These are phyloP conservation scores for Trogon surrucura DNA, from an alignment of 2,113 vertebrate species.

Conservation along the genomic window DNA sequence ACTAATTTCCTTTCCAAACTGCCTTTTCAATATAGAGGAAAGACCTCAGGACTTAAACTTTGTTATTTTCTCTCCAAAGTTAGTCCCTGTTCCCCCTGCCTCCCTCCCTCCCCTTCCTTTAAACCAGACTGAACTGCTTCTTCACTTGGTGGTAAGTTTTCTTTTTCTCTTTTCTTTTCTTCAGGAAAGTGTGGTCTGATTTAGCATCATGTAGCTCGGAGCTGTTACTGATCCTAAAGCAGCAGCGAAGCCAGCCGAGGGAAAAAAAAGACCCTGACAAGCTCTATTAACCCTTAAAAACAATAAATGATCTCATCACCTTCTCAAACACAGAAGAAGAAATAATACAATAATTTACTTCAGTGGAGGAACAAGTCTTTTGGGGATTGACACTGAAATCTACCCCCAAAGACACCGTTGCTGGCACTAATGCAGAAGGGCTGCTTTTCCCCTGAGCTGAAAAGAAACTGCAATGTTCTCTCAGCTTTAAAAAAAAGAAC, in stretches of 20 bases:
- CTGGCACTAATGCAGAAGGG: background rate
- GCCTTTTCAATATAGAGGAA: conserved; percentile 78
- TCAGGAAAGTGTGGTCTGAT: conserved; percentile 66
- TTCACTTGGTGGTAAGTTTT: conserved; percentile 72
- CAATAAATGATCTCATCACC: conserved; percentile 75
- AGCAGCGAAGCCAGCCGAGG: conserved; percentile 65
- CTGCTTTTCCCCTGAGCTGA: background rate
- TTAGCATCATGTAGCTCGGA: conserved; percentile 80
- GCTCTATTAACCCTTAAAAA: conserved; percentile 71
- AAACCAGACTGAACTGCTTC: conserved; percentile 77
- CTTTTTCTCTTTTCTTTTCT: conserved; percentile 61
- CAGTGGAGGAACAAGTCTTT: conserved; percentile 41
- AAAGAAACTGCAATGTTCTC: background rate
- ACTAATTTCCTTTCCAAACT: conserved; percentile 80
- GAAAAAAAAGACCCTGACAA: conserved; percentile 51
- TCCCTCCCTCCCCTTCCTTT: conserved; percentile 58
- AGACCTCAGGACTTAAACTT: conserved; percentile 69
- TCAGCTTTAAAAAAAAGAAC: background rate
- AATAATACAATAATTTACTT: conserved; percentile 55
- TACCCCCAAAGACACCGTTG: background rate
- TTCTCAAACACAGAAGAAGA: conserved; percentile 54
- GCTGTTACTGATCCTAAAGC: conserved; percentile 58
- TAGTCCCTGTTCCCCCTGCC: conserved; percentile 64
- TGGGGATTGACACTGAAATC: conserved; percentile 20
- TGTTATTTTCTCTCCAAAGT: conserved; percentile 78